Conservation (phyloP, 2,797 vertebrate genomes). For the Intellagama lesueurii region DNA sequence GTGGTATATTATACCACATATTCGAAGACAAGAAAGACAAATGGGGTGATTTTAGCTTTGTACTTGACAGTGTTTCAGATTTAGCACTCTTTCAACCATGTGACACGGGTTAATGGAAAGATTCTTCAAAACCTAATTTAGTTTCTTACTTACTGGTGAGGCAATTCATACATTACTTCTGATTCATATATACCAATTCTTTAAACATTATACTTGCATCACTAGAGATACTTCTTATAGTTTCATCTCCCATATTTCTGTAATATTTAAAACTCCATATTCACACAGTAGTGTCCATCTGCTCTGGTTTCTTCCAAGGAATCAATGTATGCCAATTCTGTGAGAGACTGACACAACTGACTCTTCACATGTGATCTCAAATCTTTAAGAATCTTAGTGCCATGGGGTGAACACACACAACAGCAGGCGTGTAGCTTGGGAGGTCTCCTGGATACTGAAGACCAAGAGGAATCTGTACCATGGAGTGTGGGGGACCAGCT, state of each 20-base stretch:
- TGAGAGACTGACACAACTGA: neutral
- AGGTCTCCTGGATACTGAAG: no score
- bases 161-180: neutral
- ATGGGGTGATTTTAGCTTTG: neutral
- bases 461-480: no score
- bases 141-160: neutral
- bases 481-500: no score
- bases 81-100: neutral
- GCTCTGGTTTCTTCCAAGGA: no score
- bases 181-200: neutral
- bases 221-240: no score
- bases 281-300: no score
- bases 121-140: neutral
- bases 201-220: no score
- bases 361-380: neutral
- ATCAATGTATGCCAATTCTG: neutral
- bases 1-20: no score
- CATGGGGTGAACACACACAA: neutral
- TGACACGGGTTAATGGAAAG: neutral
- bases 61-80: neutral
- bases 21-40: no score
- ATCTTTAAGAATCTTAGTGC: neutral
- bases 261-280: no score
- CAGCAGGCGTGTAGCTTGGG: no score
- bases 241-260: no score